Evolutionary conservation across 2,888 invertebrate genomes (phyloP), one percentile per base, ranked within the genome.

Genomic region (Drosophila setosimentum): DNA sequence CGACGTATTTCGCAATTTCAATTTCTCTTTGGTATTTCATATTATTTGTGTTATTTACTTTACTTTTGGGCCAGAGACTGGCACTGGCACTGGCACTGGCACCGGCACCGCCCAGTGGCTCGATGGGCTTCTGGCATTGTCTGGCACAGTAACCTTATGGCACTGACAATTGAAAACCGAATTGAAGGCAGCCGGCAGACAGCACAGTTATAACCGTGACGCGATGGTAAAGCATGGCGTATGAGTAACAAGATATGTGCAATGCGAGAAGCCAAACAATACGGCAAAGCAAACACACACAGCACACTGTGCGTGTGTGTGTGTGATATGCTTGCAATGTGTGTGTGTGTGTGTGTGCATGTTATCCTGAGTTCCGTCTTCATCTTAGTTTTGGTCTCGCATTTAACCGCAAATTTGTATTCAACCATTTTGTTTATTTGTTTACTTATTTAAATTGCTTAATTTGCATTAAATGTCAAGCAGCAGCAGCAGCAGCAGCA

Each of bases 241-340:
- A 89, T 89, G 89, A 82, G 89, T 76, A 89, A 82, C 87, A 80
- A 82, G 82, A 85, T 89, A 87, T 87, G 80, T 89, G 85, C 89
- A 84, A 53, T 82, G 80, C 80, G 82, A 67, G 75, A 51, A 67
- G 62, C 61, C 60, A 68, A 71, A 67, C 76, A 83, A 69, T 61
- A 62, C 40, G 62, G 51, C 24, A 62, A 50, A 57, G 48, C 50
- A 49, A 54, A 65, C 53, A 64, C 53, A n/a, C n/a, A n/a, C n/a
- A n/a, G n/a, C n/a, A n/a, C 73, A 50, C 45, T 63, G 40, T 62
- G 48, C 21, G 16, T 16, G 8, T 59, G 21, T 54, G 10, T 54
- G 21, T 45, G 45, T 16, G 45, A 24, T 24, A 24, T 45, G 8
- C 45, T 45, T 45, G 24, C 45, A 24, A 6, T 53, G 30, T 58